phyloP scores from a whole-genome alignment of 2,797 vertebrate genomes.

The Chaunax sp. region DNA sequence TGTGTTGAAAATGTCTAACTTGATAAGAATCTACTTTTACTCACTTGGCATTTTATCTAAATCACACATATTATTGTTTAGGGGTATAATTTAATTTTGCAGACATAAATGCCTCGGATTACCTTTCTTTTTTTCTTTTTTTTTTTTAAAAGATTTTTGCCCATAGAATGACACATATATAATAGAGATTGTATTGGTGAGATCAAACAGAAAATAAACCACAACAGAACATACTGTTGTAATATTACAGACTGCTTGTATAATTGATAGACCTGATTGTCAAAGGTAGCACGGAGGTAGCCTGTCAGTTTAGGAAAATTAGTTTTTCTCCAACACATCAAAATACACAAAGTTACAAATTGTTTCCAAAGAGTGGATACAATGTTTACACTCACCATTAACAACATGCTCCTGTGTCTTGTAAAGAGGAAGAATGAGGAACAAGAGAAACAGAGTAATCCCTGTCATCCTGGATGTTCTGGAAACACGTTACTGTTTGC shows the following conservation, averaged over 20 bases:
- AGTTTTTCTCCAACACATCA: neutral
- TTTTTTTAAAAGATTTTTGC: too few species aligned
- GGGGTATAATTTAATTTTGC: too few species aligned
- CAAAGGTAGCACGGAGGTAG: neutral
- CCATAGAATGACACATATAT: too few species aligned
- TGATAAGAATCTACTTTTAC: slow-evolving; percentile 13
- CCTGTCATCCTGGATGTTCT: slow-evolving; percentile 71
- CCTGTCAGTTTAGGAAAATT: neutral
- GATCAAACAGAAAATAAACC: neutral
- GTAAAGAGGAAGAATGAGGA: slow-evolving; percentile 67
- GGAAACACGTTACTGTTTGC: slow-evolving; percentile 52
- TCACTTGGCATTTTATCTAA: too few species aligned
- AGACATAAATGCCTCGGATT: too few species aligned
- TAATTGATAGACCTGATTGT: neutral
- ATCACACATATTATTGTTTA: too few species aligned
- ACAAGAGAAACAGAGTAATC: slow-evolving; percentile 75
- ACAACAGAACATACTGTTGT: neutral
- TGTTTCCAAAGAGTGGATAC: neutral
- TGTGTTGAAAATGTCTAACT: neutral
- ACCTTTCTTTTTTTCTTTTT: too few species aligned
- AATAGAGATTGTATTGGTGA: too few species aligned
- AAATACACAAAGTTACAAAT: neutral
- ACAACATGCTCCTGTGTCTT: slow-evolving; percentile 76
- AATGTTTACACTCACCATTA: slow-evolving; percentile 73
- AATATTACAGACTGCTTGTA: neutral